These are phyloP conservation scores for Phortica okadai DNA, from an alignment of 2,888 invertebrate genomes.

Conservation along the genomic window DNA sequence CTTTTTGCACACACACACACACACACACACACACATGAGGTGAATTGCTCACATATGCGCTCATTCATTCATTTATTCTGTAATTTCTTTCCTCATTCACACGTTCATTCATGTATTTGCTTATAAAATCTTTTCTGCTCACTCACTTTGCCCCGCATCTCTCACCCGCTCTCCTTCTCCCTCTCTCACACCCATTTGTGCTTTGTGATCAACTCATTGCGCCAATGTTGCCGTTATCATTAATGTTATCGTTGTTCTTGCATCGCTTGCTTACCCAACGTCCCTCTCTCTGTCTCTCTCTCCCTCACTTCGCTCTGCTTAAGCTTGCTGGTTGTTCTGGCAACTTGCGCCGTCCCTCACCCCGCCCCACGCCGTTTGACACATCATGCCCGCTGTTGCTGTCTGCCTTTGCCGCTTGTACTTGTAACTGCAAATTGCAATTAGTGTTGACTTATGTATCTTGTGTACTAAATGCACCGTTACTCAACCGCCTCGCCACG, in stretches of 20 bases:
- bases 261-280: too few species aligned
- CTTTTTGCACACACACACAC: not conserved
- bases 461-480: not conserved
- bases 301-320: not conserved
- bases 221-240: too few species aligned
- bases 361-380: not conserved
- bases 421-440: slow-evolving; percentile 64
- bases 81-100: slow-evolving; percentile 19
- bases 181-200: not conserved
- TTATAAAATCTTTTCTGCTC: not conserved
- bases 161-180: not conserved
- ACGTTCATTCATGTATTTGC: slow-evolving; percentile 26
- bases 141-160: not conserved
- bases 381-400: not conserved
- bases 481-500: not conserved
- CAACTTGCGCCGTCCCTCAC: not conserved
- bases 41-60: not conserved
- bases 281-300: not conserved
- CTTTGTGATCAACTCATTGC: not conserved
- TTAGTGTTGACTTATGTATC: slow-evolving; percentile 67
- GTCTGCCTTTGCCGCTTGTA: slow-evolving; percentile 30
- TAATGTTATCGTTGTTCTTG: not conserved
- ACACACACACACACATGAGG: slow-evolving; percentile 1
- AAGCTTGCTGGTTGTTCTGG: not conserved
- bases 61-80: slow-evolving; percentile 27